Conservation (phyloP, 2,888 invertebrate species). For the Diaperis boleti region DNA sequence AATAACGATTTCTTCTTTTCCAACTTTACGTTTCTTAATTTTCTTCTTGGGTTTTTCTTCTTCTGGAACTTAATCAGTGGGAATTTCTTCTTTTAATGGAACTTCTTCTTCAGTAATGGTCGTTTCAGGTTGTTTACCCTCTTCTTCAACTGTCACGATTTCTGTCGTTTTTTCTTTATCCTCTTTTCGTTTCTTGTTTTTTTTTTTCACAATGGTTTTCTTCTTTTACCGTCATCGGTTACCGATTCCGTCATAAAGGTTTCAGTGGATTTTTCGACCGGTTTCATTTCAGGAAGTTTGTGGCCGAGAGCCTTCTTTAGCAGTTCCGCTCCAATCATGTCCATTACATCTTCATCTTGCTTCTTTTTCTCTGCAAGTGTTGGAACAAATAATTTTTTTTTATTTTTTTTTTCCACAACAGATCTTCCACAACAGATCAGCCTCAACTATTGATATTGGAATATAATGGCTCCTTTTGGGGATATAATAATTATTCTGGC, state of each 20-base stretch:
- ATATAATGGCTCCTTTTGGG: no score
- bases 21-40: no score
- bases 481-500: no score
- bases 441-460: no score
- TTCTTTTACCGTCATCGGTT: conserved; percentile 58
- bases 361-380: conserved; percentile 52
- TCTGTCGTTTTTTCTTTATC: conserved; percentile 63
- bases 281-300: conserved; percentile 31
- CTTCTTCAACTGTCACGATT: conserved; percentile 65
- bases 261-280: conserved; percentile 48
- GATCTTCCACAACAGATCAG: no score
- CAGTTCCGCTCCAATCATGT: conserved; percentile 57
- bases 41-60: no score
- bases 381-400: conserved; percentile 59
- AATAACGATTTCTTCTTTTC: no score
- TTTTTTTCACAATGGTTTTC: conserved; percentile 51
- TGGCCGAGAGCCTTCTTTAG: conserved; percentile 56
- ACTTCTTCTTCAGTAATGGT: no score
- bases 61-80: conserved; percentile 37
- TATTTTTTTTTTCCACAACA: no score
- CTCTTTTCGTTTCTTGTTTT: conserved; percentile 61
- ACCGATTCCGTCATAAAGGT: conserved; percentile 61
- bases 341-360: conserved; percentile 47
- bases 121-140: conserved; percentile 64
- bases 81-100: conserved; percentile 45